Evolutionary conservation across 2,888 invertebrate genomes (phyloP), one percentile per base, ranked within the genome.

Genomic region (Andrena bicolor): DNA sequence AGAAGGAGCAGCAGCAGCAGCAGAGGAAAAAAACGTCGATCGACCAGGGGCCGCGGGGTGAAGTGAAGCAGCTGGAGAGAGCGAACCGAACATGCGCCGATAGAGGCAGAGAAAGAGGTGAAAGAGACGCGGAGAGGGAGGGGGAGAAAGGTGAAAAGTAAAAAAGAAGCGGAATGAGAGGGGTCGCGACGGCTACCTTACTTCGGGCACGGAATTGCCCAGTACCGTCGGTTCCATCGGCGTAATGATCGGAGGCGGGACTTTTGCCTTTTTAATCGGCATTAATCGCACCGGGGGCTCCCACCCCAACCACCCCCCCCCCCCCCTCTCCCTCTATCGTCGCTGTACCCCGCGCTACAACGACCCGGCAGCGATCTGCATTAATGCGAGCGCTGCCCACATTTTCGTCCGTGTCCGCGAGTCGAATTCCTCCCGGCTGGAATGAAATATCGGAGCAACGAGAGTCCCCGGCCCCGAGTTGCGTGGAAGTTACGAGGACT

Each of bases 251-350:
- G 80, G 86, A 88, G 88, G 89, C 89, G 88, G 88, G 83, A 86
- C 89, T 88, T 90, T 86, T 83, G 85, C 89, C 87, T 90, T 90
- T 90, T 91, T 91, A 90, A 91, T 91, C 89, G 89, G 87, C 89
- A 90, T 90, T 91, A 89, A 89, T 90, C 89, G 90, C 88, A 83
- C 84, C 85, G 82, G 84, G 86, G 83, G 88, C 84, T 79, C 85
- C 60, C 35, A 58, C 71, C 66, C 56, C 65, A 65, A 68, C 64
- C 49, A 60, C 3, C 56, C 23, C 4, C 56, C 3, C 56, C 23
- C 4, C 56, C 30, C 56, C 65, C 73, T 64, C 58, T n/a, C 32
- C 51, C 53, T 65, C 41, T 68, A 63, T 63, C 76, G 75, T 80
- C 74, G 75, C 78, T 81, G 69, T 73, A 30, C 63, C 65, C 77